phyloP scores from a whole-genome alignment of 2,797 vertebrate genomes.

The Epinephelus malabaricus region DNA sequence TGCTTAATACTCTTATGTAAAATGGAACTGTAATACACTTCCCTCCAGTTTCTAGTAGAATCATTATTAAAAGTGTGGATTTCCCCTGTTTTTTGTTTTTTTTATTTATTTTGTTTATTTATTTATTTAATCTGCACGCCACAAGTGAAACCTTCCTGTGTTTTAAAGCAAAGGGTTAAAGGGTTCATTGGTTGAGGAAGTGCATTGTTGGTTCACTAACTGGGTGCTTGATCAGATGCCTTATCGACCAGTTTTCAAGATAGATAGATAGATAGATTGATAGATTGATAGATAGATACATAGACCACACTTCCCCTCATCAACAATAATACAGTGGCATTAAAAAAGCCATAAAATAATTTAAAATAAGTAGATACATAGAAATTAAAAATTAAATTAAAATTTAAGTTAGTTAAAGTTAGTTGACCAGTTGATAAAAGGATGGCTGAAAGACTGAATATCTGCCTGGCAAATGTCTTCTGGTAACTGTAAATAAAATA shows the following conservation, averaged over 20 bases:
- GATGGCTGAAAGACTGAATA: neutral
- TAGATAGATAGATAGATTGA: neutral
- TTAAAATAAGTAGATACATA: too few relatives aligned
- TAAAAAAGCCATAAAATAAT: too few relatives aligned
- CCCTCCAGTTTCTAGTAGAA: constrained; percentile 65
- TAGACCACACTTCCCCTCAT: too few relatives aligned
- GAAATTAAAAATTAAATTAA: too few relatives aligned
- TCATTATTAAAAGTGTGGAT: constrained; percentile 80
- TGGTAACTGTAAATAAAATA: neutral
- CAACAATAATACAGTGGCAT: too few relatives aligned
- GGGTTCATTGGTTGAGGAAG: constrained; percentile 2
- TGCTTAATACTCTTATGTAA: constrained; percentile 87
- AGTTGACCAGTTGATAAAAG: neutral
- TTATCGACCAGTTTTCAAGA: neutral
- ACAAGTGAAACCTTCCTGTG: constrained; percentile 9
- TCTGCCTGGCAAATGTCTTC: neutral
- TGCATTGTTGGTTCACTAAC: neutral
- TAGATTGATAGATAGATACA: too few relatives aligned
- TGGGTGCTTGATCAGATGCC: neutral
- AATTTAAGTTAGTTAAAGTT: neutral
- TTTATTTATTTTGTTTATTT: constrained; percentile 10
- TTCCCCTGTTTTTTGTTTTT: constrained; percentile 45
- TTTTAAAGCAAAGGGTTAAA: constrained; percentile 36
- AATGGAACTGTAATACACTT: constrained; percentile 80
- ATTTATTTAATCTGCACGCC: neutral